phyloP scores from a whole-genome alignment of 2,888 invertebrate genomes.

The Hanleya hanleyi region DNA sequence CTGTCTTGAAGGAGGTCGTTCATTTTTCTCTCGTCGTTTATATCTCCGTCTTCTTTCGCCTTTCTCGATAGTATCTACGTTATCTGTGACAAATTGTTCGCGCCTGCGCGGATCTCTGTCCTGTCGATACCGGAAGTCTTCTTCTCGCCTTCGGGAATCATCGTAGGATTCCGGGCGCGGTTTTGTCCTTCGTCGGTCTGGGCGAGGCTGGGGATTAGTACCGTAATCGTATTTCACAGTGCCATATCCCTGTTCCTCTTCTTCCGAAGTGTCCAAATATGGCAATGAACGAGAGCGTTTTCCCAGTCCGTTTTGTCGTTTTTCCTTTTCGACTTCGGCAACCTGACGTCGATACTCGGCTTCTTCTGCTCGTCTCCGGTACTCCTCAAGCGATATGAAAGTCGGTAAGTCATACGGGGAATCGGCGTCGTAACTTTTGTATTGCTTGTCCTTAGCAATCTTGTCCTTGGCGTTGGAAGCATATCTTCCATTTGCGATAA shows the following conservation, averaged over 20 bases:
- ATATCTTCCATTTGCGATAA: background rate
- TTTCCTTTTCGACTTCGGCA: background rate
- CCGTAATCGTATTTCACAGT: background rate
- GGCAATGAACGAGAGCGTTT: background rate
- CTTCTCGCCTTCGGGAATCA: background rate
- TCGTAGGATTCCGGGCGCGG: background rate
- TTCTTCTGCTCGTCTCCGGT: background rate
- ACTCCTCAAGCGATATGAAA: background rate
- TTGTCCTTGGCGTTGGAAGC: background rate
- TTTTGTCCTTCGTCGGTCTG: background rate
- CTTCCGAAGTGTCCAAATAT: background rate
- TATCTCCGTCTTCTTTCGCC: background rate
- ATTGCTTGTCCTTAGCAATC: background rate
- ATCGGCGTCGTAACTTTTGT: background rate
- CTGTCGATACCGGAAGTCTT: background rate
- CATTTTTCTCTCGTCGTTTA: background rate
- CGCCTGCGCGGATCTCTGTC: background rate
- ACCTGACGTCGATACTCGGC: background rate
- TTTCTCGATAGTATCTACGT: no score
- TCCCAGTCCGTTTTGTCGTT: background rate
- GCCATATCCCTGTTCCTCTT: background rate
- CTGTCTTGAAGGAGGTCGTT: background rate
- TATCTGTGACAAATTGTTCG: background rate
- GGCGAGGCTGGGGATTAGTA: no score
- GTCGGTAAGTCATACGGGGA: background rate